Evolutionary conservation across 2,797 vertebrate genomes (phyloP).

Genomic region (Pempheris klunzingeri): DNA sequence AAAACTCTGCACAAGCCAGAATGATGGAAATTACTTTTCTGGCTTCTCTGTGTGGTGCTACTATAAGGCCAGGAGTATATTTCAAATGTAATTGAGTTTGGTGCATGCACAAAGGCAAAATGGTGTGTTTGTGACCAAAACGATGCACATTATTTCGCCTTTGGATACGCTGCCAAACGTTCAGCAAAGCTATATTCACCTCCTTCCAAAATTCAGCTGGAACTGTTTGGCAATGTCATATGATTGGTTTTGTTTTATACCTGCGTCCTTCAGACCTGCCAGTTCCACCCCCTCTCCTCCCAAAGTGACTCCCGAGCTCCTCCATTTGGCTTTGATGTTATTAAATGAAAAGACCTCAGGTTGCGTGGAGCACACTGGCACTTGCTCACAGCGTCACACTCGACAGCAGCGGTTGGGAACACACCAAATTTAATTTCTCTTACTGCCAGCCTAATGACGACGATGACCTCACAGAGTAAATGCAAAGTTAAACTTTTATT

Average conservation of each 20-base stretch:
- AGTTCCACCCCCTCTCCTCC: not conserved
- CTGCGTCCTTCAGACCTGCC: slow-evolving; percentile 26
- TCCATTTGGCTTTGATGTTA: slow-evolving; percentile 49
- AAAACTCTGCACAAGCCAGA: slow-evolving; percentile 57
- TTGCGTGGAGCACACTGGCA: slow-evolving; percentile 28
- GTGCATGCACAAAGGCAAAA: slow-evolving; percentile 42
- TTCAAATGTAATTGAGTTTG: slow-evolving; percentile 59
- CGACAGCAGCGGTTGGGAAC: slow-evolving; percentile 47
- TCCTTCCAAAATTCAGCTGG: slow-evolving; percentile 18
- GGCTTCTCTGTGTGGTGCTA: slow-evolving; percentile 49
- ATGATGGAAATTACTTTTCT: slow-evolving; percentile 72
- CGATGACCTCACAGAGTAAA: slow-evolving; percentile 31
- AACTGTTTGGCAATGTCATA: slow-evolving; percentile 6
- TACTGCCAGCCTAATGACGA: slow-evolving; percentile 50
- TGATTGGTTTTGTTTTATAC: slow-evolving; percentile 29
- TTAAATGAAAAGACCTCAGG: slow-evolving; percentile 52
- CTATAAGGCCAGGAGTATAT: slow-evolving; percentile 40
- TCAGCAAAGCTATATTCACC: not conserved
- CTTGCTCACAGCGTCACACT: slow-evolving; percentile 40
- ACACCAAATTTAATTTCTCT: slow-evolving; percentile 60
- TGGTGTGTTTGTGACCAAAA: slow-evolving; percentile 37
- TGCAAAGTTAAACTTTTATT: slow-evolving; percentile 59
- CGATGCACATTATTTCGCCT: slow-evolving; percentile 22
- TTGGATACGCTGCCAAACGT: slow-evolving; percentile 18
- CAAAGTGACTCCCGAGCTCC: slow-evolving; percentile 35